Evolutionary conservation across 2,797 vertebrate genomes (phyloP), one percentile per base, ranked within the genome.

Genomic region (Acomys russatus): DNA sequence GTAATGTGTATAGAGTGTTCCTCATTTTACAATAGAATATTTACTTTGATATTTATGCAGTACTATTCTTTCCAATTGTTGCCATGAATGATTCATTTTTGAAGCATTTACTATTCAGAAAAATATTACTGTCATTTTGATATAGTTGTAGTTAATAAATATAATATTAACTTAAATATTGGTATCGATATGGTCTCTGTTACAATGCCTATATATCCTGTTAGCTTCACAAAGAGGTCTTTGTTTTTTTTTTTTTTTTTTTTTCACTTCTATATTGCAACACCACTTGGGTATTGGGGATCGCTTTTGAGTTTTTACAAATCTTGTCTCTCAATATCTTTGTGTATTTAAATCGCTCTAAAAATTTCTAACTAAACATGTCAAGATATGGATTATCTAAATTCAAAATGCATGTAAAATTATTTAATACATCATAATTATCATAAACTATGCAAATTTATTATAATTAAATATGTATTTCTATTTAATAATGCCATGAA

Each of bases 141-240:
- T 74, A 82, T 94, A 95, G 78, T 15, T 56, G 88, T 79, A 79
- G n/a, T 94, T 85, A 95, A 95, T 91, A 96, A 93, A 90, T 61
- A 73, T 88, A 96, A 82, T 89, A 30, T 92, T 92, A 95, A 95
- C 74, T 90, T 84, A 89, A 74, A 85, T 94, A 94, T 93, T 77
- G 71, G 17, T 86, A 97, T 96, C 76, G 82, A 92, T 4, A 49
- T 38, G 25, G 2, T 49, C 89, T 94, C 7, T 94, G 63, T 94
- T 95, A 92, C 84, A 86, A 90, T 59, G 33, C 63, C 18, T 89
- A 79, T 70, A 78, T n/a, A n/a, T 90, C 78, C 25, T 23, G n/a
- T 44, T 61, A 20, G n/a, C 92, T 61, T 68, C 77, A 92, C 88
- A 87, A 96, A 70, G 18, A 91, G 54, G 78, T 63, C 49, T 94